These are phyloP conservation scores for Zootoca vivipara DNA, from an alignment of 2,113 vertebrate species.

Conservation along the genomic window DNA sequence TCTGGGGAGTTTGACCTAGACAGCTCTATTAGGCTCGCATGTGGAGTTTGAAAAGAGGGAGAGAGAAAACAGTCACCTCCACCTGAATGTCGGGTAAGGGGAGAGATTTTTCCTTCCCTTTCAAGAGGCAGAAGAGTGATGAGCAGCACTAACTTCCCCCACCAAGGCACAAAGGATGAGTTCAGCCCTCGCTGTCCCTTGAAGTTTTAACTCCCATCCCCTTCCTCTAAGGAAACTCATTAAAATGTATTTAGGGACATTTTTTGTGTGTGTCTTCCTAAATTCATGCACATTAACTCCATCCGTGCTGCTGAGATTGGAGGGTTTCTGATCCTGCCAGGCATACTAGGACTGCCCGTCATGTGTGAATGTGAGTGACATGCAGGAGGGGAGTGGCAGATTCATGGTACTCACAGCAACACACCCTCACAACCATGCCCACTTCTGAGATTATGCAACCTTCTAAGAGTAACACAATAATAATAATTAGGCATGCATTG, in stretches of 20 bases:
- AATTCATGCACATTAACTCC: conserved; percentile 7
- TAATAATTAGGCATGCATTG: no score
- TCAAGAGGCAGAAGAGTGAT: neutral
- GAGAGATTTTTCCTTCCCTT: neutral
- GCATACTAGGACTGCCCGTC: no score
- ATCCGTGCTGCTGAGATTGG: neutral
- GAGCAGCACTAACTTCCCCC: conserved; percentile 11
- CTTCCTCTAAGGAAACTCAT: conserved; percentile 15
- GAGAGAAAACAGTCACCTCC: neutral
- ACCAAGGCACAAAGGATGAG: conserved; percentile 31
- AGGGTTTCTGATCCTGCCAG: no score
- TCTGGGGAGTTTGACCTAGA: neutral
- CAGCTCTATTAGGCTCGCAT: neutral
- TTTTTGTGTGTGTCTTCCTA: neutral
- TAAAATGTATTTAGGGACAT: conserved; percentile 15
- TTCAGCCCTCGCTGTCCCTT: conserved; percentile 35
- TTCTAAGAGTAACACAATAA: no score
- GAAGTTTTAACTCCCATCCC: conserved; percentile 29
- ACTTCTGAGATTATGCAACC: no score
- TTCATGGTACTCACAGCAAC: no score
- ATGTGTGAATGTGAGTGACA: no score
- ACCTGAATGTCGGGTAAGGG: neutral
- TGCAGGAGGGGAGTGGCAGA: no score
- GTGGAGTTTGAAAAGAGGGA: neutral
- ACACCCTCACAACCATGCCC: no score